Evolutionary conservation across 2,113 vertebrate genomes (phyloP), one percentile per base, ranked within the genome.

Genomic region (Acrocephalus arundinaceus): DNA sequence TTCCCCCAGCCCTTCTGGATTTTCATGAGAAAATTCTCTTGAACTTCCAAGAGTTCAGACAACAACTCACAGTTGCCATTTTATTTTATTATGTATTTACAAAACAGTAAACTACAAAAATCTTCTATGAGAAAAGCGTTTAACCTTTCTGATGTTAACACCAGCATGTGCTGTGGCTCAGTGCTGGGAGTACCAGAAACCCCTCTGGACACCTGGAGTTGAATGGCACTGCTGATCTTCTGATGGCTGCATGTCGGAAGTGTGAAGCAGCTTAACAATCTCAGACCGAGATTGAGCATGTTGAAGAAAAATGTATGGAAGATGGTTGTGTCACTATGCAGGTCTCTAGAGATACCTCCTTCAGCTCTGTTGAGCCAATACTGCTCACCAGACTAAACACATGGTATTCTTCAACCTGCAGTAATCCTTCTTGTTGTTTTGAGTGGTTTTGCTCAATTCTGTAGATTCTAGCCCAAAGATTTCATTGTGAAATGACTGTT

Each of bases 161-260:
- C 33, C 1, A 1, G 59, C 1, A 2, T 22, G 17, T 52, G 27
- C 55, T 58, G 73, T 0, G 0, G 45, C 62, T 79, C 39, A 61
- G 31, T 54, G 65, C 71, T n/a, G 15, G 2, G 22, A 67, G 35
- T 66, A 55, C n/a, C 43, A 77, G 43, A 70, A 93, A 27, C 23
- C 15, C 18, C 7, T 68, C 11, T 55, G 10, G 90, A n/a, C 1
- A 1, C 13, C 28, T 51, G 13, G 33, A 80, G 39, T 3, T 83
- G 62, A 75, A 49, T n/a, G 62, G 45, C 70, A 54, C 25, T 87
- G 49, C 54, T 58, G 18, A 59, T 62, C 57, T 59, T 63, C 35
- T 88, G 57, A 37, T 0, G 0, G 62, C 54, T 88, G 24, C 41
- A 3, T 49, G n/a, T 45, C 49, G 35, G 12, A 89, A 82, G 35